Base-by-base conservation (phyloP, 1,140 invertebrate species). In the Eubasilissa regina region DNA sequence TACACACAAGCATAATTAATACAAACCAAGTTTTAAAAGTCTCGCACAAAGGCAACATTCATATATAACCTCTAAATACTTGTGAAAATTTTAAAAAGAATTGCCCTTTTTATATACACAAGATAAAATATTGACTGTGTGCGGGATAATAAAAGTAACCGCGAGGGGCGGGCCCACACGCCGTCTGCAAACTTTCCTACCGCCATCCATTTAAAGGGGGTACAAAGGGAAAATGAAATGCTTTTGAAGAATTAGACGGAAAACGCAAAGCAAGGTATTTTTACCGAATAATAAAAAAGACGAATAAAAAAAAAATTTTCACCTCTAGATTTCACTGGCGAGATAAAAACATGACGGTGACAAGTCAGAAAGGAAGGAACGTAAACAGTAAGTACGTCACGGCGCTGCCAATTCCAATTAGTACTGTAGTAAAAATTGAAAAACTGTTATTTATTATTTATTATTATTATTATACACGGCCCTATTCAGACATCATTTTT, bases 191-290 rank as follows among this genome's bases (percentile, higher is more conserved):
- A 53, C 45, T 68, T 47, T 25, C 7, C 66, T 25, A 21, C 17
- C 66, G 66, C 66, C 47, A 25, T 25, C 44, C 66, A 70, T 53
- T 70, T 51, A 12, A 45, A 13, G 44, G 25, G 15, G 66, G 12
- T 19, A 12, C 66, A 70, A 47, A 45, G 48, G n/a, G 48, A 13
- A 51, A 51, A 51, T 51, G 48, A 51, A 51, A 10, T 70, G 17
- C 19, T 70, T 64, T 70, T n/a, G 66, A 70, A 48, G 66, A 70
- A 70, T 70, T 70, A 70, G 47, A 70, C 66, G 66, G n/a, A 70
- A 70, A 70, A 70, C 15, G 45, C 47, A 19, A 51, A 70, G 66
- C 21, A 45, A 35, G 25, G 17, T 70, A 19, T 53, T 21, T 70
- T 70, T 51, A 70, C 47, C 17, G 21, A 47, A 35, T 21, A 70